phyloP scores from a whole-genome alignment of 1,140 invertebrate genomes.

The Calosoma granatense region DNA sequence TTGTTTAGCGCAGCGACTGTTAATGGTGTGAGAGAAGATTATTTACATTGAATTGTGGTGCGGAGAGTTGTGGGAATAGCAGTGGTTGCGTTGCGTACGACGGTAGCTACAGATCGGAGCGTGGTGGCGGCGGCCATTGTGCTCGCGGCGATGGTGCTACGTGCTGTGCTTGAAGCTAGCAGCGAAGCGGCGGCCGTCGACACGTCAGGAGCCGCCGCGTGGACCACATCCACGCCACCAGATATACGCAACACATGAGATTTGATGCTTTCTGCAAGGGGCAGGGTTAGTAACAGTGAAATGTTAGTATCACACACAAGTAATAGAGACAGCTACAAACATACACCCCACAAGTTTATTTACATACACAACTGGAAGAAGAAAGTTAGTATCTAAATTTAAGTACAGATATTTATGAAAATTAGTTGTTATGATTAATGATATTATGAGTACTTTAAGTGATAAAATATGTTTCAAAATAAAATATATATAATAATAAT shows the following conservation, averaged over 20 bases:
- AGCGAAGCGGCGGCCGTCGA: slow-evolving; percentile 23
- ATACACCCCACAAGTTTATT: too few relatives aligned
- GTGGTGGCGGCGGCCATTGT: slow-evolving; percentile 17
- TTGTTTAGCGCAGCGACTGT: too few relatives aligned
- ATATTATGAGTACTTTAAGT: too few relatives aligned
- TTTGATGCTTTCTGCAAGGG: slow-evolving; percentile 46
- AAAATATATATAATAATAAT: too few relatives aligned
- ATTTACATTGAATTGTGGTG: slow-evolving; percentile 9
- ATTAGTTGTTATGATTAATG: too few relatives aligned
- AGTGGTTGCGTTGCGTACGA: slow-evolving; percentile 18
- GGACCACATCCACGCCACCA: slow-evolving; percentile 48
- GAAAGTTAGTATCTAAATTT: too few relatives aligned
- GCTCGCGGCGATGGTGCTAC: slow-evolving; percentile 9
- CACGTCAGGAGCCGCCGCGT: slow-evolving; percentile 40
- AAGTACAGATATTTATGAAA: too few relatives aligned
- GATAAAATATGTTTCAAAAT: too few relatives aligned
- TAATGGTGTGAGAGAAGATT: slow-evolving; percentile 13
- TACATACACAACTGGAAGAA: too few relatives aligned
- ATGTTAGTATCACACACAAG: not conserved
- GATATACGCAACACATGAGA: slow-evolving; percentile 49
- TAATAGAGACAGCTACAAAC: too few relatives aligned
- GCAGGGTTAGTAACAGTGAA: slow-evolving; percentile 9
- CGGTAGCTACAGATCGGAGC: slow-evolving; percentile 18
- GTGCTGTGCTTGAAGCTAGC: slow-evolving; percentile 18
- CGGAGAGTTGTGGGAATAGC: slow-evolving; percentile 20